Conservation (phyloP, 2,113 vertebrate genomes). For the Chitala chitala region DNA sequence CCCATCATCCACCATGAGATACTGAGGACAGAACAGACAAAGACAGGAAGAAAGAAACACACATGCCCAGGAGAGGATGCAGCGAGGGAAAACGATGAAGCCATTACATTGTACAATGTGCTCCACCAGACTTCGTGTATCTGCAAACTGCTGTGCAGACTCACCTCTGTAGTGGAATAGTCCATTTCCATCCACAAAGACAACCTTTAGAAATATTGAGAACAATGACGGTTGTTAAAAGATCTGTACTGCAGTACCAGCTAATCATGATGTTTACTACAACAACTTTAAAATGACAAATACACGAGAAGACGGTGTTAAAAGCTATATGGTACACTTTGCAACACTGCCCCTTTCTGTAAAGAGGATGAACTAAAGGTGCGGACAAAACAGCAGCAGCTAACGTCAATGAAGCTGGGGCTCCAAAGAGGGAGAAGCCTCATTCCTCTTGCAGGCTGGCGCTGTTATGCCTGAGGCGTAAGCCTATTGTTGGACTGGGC, state of each 20-base stretch:
- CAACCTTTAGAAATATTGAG: constrained; percentile 64
- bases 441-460: not conserved
- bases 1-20: not conserved
- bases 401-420: not conserved
- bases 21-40: not conserved
- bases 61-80: not conserved
- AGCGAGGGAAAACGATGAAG: not conserved
- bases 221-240: not conserved
- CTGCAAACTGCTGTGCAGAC: not conserved
- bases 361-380: not conserved
- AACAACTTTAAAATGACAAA: too few species aligned
- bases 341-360: too few species aligned
- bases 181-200: constrained; percentile 92
- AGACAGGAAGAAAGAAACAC: constrained; percentile 17
- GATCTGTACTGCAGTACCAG: not conserved
- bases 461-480: not conserved
- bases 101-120: not conserved
- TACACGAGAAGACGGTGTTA: too few species aligned
- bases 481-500: not conserved
- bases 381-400: not conserved
- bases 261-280: too few species aligned
- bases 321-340: too few species aligned
- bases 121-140: not conserved
- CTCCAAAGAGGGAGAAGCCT: not conserved
- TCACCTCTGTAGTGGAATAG: constrained; percentile 86